Evolutionary conservation across 1,140 invertebrate species (phyloP), one percentile per base, ranked within the genome.

Genomic region (Ruditapes philippinarum): DNA sequence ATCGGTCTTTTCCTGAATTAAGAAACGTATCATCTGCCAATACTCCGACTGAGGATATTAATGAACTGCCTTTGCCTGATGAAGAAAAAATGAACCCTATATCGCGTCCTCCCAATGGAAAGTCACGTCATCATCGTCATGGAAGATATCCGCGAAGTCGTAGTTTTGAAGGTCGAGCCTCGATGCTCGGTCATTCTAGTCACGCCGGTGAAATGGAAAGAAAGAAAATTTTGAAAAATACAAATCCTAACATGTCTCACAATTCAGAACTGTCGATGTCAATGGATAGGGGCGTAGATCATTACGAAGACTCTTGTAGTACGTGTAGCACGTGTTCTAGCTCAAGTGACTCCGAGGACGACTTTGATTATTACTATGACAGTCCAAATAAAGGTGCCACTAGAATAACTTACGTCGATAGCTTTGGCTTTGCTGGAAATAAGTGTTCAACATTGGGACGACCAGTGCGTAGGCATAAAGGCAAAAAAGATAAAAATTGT

Each of bases 281-380:
- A 22, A 90, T 87, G 79, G 84, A 84, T 81, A 31, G 81, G 38
- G 90, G 80, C 62, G 82, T 86, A 7, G 87, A 83, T 73, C 73
- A 85, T 36, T 90, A 73, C 42, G 80, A 87, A 19, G 89, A 91
- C 45, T 68, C 74, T 49, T 76, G 85, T 40, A 82, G 82, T 40
- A 28, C 49, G n/a, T 95, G 94, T 70, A 95, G 94, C 79, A 95
- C 94, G 1, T 95, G 94, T 54, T 95, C 94, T 57, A 95, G 94
- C 89, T 94, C 93, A 38, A 94, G 92, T 79, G 94, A 94, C 57
- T 94, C 93, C 1, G 93, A 94, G 51, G 94, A 94, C 65, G 94
- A 91, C 90, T 92, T 91, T 90, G 94, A 94, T 65, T 92, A 93
- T 82, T 93, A 92, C 81, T 91, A 92, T 62, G 91, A 93, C 73